phyloP scores from a whole-genome alignment of 2,113 vertebrate genomes.

The Perccottus glenii region DNA sequence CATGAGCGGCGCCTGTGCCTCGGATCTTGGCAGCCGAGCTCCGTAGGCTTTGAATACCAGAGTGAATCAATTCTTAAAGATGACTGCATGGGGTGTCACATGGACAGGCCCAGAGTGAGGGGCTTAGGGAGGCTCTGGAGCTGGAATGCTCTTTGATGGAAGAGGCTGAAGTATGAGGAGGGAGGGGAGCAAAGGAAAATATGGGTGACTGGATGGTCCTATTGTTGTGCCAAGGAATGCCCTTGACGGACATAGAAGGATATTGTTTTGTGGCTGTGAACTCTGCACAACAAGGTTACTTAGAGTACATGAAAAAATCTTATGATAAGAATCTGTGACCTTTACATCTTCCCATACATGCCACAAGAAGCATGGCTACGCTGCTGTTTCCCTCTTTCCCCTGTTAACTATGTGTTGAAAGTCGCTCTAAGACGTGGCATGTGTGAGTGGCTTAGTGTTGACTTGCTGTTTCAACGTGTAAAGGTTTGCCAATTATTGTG shows the following conservation, averaged over 20 bases:
- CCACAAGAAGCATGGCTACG: constrained; percentile 8
- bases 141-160: constrained; percentile 80
- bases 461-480: constrained; percentile 29
- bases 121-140: constrained; percentile 77
- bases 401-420: constrained; percentile 45
- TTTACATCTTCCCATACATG: constrained; percentile 29
- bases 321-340: constrained; percentile 24
- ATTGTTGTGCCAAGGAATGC: constrained; percentile 80
- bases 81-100: constrained; percentile 75
- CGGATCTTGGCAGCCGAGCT: constrained; percentile 78
- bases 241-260: constrained; percentile 71
- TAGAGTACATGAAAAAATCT: constrained; percentile 34
- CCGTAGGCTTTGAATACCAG: constrained; percentile 78
- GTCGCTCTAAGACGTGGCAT: constrained; percentile 18
- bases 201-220: constrained; percentile 64
- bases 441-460: constrained; percentile 25
- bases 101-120: constrained; percentile 72
- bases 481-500: constrained; percentile 46
- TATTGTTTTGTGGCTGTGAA: constrained; percentile 71
- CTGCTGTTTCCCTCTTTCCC: constrained; percentile 21
- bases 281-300: constrained; percentile 49
- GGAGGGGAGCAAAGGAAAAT: constrained; percentile 80
- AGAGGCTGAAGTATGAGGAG: constrained; percentile 70
- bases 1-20: constrained; percentile 74
- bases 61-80: constrained; percentile 84